Percentiles rank a stretch among this genome's conserved stretches.
These are phyloP conservation scores for Amblyopsis rosae DNA, from an alignment of 2,113 vertebrate genomes.

Conservation along the genomic window DNA sequence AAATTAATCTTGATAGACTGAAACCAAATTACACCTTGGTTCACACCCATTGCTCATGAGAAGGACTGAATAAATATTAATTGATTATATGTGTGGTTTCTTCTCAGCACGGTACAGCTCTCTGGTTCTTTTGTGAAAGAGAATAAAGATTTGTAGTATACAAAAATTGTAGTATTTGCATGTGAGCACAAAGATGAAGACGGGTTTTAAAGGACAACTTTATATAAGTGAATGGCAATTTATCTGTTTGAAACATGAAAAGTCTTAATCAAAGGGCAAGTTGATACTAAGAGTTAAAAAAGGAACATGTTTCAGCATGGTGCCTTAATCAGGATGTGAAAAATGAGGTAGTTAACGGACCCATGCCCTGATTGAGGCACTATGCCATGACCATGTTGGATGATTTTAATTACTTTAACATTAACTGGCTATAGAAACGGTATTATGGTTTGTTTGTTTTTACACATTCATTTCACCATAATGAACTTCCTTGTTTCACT, in stretches of 20 bases:
- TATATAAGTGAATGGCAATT: background rate
- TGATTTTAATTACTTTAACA: no score
- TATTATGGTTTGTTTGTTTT: no score
- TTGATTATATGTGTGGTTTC: constrained; percentile 63
- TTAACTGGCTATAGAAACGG: no score
- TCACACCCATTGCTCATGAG: constrained; percentile 70
- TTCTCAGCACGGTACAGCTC: constrained; percentile 25
- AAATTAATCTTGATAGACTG: constrained; percentile 82
- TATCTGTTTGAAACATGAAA: constrained; percentile 25
- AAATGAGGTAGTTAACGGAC: background rate
- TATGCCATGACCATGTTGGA: background rate
- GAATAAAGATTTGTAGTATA: constrained; percentile 36
- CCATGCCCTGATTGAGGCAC: background rate
- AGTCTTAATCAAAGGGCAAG: constrained; percentile 1
- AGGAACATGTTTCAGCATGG: background rate
- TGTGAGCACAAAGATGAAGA: constrained; percentile 7
- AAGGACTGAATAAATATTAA: constrained; percentile 73
- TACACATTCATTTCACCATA: no score
- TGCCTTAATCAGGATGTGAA: background rate
- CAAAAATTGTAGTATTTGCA: constrained; percentile 2
- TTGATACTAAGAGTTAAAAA: constrained; percentile 22
- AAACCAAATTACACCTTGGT: constrained; percentile 81
- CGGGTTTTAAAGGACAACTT: constrained; percentile 2
- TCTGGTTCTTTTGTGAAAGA: constrained; percentile 22
- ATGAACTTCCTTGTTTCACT: no score